Conservation (phyloP, 92 coral and sea anemone genomes). For the Blastomussa wellsi region DNA sequence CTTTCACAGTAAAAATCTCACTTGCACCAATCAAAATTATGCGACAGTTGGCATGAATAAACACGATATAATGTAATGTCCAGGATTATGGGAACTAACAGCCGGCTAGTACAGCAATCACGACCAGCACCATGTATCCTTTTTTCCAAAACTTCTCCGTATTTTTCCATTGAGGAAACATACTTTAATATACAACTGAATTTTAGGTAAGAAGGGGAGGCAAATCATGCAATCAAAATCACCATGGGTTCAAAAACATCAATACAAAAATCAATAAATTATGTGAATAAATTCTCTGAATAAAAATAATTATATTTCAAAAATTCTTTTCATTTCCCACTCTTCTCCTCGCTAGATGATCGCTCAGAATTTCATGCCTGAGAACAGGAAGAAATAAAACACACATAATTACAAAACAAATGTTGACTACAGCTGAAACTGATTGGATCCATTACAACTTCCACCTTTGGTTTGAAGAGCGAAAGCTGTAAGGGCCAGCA, state of each 20-base stretch:
- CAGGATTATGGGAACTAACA: neutral
- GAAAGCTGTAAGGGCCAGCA: neutral
- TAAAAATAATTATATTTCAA: constrained; percentile 8
- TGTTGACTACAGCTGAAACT: neutral
- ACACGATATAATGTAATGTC: neutral
- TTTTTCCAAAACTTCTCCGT: neutral
- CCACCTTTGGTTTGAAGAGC: neutral
- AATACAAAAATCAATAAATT: constrained; percentile 5
- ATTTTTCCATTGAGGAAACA: too few species aligned
- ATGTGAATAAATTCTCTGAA: constrained; percentile 15
- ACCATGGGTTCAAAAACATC: neutral
- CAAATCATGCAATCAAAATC: constrained; percentile 5
- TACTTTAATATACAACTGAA: too few species aligned
- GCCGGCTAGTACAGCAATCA: neutral
- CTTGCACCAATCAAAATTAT: too few species aligned
- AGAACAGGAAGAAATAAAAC: constrained; percentile 11
- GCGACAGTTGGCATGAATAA: neutral
- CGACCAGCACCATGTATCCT: too few species aligned
- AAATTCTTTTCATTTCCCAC: constrained; percentile 3
- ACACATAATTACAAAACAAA: constrained; percentile 5
- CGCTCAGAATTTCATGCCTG: constrained; percentile 11
- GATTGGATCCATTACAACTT: neutral
- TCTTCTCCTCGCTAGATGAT: neutral
- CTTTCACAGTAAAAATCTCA: too few species aligned
- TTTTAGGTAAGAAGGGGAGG: neutral